Evolutionary conservation across 2,113 vertebrate species (phyloP), one percentile per base, ranked within the genome.

Genomic region (Sturnira hondurensis): DNA sequence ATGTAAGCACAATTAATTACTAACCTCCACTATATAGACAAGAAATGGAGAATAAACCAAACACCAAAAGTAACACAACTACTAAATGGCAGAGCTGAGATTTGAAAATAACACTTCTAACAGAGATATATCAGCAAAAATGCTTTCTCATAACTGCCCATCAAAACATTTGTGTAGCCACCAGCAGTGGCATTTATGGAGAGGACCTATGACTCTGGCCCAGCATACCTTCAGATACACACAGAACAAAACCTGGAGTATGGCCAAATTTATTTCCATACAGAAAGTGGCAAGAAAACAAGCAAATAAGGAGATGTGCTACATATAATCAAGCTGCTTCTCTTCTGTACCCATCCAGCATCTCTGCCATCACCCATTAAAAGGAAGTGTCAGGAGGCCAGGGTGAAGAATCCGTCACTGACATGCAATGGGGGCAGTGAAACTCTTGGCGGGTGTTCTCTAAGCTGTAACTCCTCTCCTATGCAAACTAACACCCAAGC

Each of bases 81-180:
- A 93, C 26, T 88, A 93, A 83, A 76, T 28, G 78, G n/a, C 36
- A 86, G 54, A n/a, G 24, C 31, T 28, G 3, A 43, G 31, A 58
- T 90, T 36, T 94, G 56, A 96, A 96, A 93, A 88, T 38, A 93
- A 80, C 14, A 65, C 74, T 91, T 94, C 63, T 92, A 82, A 82
- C 52, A 94, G 24, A 90, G 58, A 70, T 28, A 10, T 3, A 87
- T 16, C 33, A 89, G 78, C 56, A 71, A 94, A 84, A 95, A 93
- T 54, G 17, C 47, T 52, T 73, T 85, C 56, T 83, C 36, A 26
- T 52, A 93, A 93, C 12, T 93, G 56, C 67, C 71, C 54, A 86
- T 89, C 33, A 91, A 95, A 93, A 94, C 71, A 89, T 82, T 54
- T 56, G 9, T 86, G 80, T 77, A 41, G 20, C 86, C 52, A 95